These are phyloP conservation scores for Nematolebias whitei DNA, from an alignment of 2,113 vertebrate species.

Conservation along the genomic window DNA sequence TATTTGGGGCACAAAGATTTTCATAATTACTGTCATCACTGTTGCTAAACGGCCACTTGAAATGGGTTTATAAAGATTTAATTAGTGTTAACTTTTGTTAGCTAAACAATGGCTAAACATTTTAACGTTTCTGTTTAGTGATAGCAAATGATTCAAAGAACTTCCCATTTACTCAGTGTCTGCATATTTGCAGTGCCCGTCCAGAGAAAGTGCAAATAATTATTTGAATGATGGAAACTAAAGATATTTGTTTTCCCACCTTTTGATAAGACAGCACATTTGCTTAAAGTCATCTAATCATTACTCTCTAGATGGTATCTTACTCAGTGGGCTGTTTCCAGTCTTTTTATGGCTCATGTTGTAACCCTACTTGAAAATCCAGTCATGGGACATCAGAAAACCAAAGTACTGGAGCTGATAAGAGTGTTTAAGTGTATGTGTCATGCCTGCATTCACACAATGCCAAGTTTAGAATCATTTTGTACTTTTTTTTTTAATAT, in stretches of 20 bases:
- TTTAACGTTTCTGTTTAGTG: slow-evolving; percentile 24
- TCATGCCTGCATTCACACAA: not conserved
- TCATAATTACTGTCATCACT: slow-evolving; percentile 19
- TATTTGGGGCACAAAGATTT: slow-evolving; percentile 38
- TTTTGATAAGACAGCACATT: slow-evolving; percentile 61
- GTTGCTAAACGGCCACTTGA: too few species aligned
- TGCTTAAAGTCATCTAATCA: slow-evolving; percentile 54
- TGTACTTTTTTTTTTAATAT: too few species aligned
- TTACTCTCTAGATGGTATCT: slow-evolving; percentile 27
- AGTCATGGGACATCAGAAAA: not conserved
- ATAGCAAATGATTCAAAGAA: slow-evolving; percentile 29
- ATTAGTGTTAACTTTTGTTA: slow-evolving; percentile 52
- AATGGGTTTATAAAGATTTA: slow-evolving; percentile 20
- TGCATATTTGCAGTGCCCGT: slow-evolving; percentile 20
- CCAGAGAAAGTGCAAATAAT: slow-evolving; percentile 46
- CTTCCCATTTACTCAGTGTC: slow-evolving; percentile 12
- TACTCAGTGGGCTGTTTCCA: slow-evolving; percentile 16
- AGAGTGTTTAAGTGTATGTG: slow-evolving; percentile 4
- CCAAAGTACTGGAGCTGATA: slow-evolving; percentile 21
- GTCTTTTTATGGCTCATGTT: slow-evolving; percentile 16
- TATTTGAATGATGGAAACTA: slow-evolving; percentile 59
- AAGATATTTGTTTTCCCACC: slow-evolving; percentile 56
- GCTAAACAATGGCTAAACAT: slow-evolving; percentile 30
- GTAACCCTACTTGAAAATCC: slow-evolving; percentile 25
- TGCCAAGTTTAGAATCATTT: slow-evolving; percentile 41